Conservation (phyloP, 2,888 invertebrate species). For the Rotaria sp. region DNA sequence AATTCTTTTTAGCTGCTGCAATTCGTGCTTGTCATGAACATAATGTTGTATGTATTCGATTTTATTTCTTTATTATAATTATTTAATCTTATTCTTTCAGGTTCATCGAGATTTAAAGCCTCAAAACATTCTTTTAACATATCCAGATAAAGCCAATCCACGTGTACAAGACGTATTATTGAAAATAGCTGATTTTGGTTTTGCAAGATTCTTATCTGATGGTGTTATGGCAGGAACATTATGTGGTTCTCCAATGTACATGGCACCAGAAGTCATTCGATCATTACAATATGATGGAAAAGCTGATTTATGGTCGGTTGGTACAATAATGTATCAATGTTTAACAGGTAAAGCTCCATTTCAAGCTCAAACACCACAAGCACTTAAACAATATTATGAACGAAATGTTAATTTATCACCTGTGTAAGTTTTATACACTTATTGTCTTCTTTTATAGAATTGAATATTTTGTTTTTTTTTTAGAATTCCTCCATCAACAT, state of each 20-base stretch:
- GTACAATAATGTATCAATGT: constrained; percentile 96
- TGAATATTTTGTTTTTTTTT: background rate
- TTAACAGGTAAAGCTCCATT: constrained; percentile 96
- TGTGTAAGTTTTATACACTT: constrained; percentile 46
- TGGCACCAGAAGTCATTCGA: constrained; percentile 99
- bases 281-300: constrained; percentile 95
- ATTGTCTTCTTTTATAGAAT: background rate
- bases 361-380: constrained; percentile 91
- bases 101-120: constrained; percentile 95
- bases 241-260: constrained; percentile 69
- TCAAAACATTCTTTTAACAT: constrained; percentile 91
- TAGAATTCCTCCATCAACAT: constrained; percentile 37
- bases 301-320: constrained; percentile 96
- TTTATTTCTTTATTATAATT: background rate
- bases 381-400: constrained; percentile 90
- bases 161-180: constrained; percentile 29
- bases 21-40: constrained; percentile 93
- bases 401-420: constrained; percentile 65
- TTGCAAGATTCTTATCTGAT: constrained; percentile 92
- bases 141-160: constrained; percentile 62
- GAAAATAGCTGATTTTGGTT: constrained; percentile 85
- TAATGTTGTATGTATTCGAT: constrained; percentile 65
- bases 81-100: background rate
- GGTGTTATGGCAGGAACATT: constrained; percentile 99
- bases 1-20: constrained; percentile 69